These are phyloP conservation scores for Lepidotrigona ventralis DNA, from an alignment of 1,140 invertebrate genomes.

Conservation along the genomic window DNA sequence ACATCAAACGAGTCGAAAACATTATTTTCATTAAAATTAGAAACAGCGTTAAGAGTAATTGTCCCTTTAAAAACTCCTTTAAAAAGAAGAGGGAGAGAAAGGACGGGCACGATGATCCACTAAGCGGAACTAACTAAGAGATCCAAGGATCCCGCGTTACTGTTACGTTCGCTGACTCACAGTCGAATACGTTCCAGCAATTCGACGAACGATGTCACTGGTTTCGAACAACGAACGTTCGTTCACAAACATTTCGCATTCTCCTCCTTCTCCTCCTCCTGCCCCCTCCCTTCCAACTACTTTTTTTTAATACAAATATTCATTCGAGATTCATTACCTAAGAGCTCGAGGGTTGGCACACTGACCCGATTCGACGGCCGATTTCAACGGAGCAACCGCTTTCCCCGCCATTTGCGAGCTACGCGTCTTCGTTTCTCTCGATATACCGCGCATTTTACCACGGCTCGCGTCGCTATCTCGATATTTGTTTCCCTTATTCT, in stretches of 20 bases:
- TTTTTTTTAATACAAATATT: constrained; percentile 26
- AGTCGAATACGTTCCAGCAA: constrained; percentile 18
- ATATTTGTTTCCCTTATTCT: constrained; percentile 33
- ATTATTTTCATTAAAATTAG: background rate
- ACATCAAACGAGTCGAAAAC: background rate
- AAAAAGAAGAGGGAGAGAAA: background rate
- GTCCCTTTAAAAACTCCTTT: background rate
- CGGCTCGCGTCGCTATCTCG: constrained; percentile 18
- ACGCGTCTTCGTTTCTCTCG: constrained; percentile 27
- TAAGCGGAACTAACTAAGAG: background rate
- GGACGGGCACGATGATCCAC: background rate
- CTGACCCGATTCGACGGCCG: constrained; percentile 24
- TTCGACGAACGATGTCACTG: constrained; percentile 32
- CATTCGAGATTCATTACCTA: constrained; percentile 58
- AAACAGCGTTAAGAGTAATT: background rate
- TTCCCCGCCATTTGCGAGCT: constrained; percentile 29
- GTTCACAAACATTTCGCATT: constrained; percentile 14
- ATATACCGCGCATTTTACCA: constrained; percentile 33
- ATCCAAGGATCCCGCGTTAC: background rate
- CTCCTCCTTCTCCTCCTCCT: background rate
- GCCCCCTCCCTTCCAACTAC: too few species aligned
- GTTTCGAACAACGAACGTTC: constrained; percentile 25
- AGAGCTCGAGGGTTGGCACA: constrained; percentile 52
- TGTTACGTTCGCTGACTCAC: background rate
- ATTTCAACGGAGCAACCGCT: constrained; percentile 26